A percentile compares a stretch with the other conserved stretches of the same genome.
These are phyloP conservation scores for Leptogaster cylindrica DNA, from an alignment of 2,888 invertebrate genomes.

Conservation along the genomic window DNA sequence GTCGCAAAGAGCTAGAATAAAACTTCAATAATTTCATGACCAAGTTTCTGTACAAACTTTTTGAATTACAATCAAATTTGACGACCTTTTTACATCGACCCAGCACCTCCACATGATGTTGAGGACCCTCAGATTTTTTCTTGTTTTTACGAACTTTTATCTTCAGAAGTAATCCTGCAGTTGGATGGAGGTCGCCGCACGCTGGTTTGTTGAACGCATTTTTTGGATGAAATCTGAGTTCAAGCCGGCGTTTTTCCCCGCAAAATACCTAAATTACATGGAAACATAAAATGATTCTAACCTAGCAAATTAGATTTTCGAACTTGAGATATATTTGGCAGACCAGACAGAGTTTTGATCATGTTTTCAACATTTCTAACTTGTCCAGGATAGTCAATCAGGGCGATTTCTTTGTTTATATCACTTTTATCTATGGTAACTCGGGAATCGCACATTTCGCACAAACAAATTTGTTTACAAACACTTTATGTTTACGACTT, in stretches of 20 bases:
- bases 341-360: slow-evolving; percentile 81
- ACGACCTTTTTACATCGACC: slow-evolving; percentile 56
- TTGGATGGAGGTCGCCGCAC: slow-evolving; percentile 71
- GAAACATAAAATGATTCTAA: neutral
- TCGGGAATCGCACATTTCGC: slow-evolving; percentile 35
- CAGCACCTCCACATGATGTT: slow-evolving; percentile 54
- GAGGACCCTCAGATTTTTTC: slow-evolving; percentile 60
- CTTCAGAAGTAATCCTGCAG: slow-evolving; percentile 75
- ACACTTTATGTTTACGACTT: neutral
- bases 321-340: slow-evolving; percentile 75
- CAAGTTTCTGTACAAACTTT: too few relatives aligned
- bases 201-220: slow-evolving; percentile 82
- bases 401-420: slow-evolving; percentile 58
- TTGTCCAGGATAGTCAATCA: slow-evolving; percentile 83
- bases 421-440: slow-evolving; percentile 40
- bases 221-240: slow-evolving; percentile 79
- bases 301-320: slow-evolving; percentile 37
- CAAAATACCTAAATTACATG: slow-evolving; percentile 60
- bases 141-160: slow-evolving; percentile 73
- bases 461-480: neutral
- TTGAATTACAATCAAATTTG: slow-evolving; percentile 58
- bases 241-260: slow-evolving; percentile 70
- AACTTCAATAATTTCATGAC: slow-evolving; percentile 40
- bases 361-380: slow-evolving; percentile 82
- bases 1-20: slow-evolving; percentile 78